A percentile compares a stretch with the other conserved stretches of the same genome.
Conservation (phyloP, 1,140 invertebrate species). For the Zophobas morio region DNA sequence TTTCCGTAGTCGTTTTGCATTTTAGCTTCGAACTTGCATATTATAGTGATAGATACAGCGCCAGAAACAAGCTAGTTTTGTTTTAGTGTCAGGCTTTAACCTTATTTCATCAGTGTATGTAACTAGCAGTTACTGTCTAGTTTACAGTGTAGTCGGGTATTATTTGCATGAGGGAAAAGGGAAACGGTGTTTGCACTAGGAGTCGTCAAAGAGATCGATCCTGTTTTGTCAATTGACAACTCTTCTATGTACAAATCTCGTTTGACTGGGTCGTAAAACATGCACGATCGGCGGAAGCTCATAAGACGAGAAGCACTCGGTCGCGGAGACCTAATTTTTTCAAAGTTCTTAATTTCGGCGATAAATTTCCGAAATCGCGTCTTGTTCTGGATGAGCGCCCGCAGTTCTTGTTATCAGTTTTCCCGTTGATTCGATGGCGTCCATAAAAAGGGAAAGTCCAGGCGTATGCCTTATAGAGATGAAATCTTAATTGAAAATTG, state of each 20-base stretch:
- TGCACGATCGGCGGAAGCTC: not conserved
- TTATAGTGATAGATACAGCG: conserved; percentile 7
- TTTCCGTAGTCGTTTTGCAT: conserved; percentile 4
- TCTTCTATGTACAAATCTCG: not conserved
- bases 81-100: conserved; percentile 12
- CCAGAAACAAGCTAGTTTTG: conserved; percentile 4
- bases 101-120: conserved; percentile 22
- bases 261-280: not conserved
- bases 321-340: conserved; percentile 9
- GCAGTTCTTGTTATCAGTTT: conserved; percentile 13
- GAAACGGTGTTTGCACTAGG: not conserved
- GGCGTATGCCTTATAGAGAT: conserved; percentile 14
- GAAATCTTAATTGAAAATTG: conserved; percentile 51
- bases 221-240: conserved; percentile 3
- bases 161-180: conserved; percentile 22
- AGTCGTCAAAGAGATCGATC: conserved; percentile 3
- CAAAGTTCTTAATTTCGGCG: not conserved
- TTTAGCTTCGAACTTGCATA: conserved; percentile 15
- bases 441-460: conserved; percentile 6
- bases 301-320: not conserved
- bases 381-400: not conserved
- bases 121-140: conserved; percentile 20
- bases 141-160: not conserved
- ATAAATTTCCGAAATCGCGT: not conserved
- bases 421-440: not conserved